phyloP scores from a whole-genome alignment of 2,888 invertebrate genomes.

The Sinohyriopsis cumingii region DNA sequence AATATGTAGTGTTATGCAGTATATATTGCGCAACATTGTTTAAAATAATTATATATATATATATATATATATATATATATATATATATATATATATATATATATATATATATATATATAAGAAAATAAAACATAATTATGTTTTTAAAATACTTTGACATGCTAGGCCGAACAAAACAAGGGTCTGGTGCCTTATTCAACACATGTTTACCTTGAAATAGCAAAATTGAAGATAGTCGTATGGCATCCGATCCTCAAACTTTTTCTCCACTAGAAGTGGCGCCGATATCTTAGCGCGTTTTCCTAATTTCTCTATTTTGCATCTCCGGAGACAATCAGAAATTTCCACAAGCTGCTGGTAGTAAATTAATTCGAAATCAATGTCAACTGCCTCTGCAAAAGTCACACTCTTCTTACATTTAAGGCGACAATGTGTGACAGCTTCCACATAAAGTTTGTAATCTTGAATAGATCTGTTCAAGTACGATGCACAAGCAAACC shows the following conservation, averaged over 20 bases:
- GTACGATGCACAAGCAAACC: constrained; percentile 80
- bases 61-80: no score
- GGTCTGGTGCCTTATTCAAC: no score
- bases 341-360: constrained; percentile 28
- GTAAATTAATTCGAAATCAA: constrained; percentile 50
- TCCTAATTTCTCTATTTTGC: constrained; percentile 75
- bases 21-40: no score
- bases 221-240: constrained; percentile 88
- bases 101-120: no score
- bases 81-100: no score
- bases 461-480: constrained; percentile 79
- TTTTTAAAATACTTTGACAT: no score
- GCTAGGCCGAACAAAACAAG: no score
- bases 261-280: constrained; percentile 73
- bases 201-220: constrained; percentile 78
- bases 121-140: no score
- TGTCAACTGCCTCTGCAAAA: neutral
- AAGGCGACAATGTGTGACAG: constrained; percentile 79
- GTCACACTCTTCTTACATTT: constrained; percentile 76
- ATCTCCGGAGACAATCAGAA: constrained; percentile 81
- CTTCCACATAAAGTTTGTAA: constrained; percentile 75
- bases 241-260: constrained; percentile 79
- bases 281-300: constrained; percentile 56
- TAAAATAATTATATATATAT: no score
- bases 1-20: no score